Base-by-base conservation (phyloP, 2,888 invertebrate species). In the Heliconius erato region DNA sequence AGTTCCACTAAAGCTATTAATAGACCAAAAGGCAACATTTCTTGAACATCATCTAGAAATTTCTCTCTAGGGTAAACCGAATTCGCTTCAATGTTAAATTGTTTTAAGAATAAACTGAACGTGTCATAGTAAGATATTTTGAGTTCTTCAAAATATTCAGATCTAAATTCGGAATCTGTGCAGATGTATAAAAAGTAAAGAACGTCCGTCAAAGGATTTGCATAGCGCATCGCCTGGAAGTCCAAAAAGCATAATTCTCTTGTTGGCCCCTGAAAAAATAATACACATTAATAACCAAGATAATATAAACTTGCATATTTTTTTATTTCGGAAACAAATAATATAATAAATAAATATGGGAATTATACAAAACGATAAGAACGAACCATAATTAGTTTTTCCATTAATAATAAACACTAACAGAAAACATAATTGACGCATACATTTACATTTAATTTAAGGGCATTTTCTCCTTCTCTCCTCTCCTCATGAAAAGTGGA, bases 151-250 rank as follows among this genome's bases (percentile, higher is more conserved):
- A 93, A 89, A 85, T 94, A 84, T 84, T 91, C 85, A 82, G 88
- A 88, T 91, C 95, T 91, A 84, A 94, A 95, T 83, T 87, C 84
- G 2, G 94, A 91, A 49, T 93, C 92, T 0, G 95, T 95, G 80
- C 93, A 91, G 3, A 94, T 86, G 80, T 91, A 94, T 63, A 94
- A 76, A 63, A 95, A 95, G 82, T 93, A 91, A 23, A 93, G 85
- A 0, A 95, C 88, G 78, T 95, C 95, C 0, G 91, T 93, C 1
- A 90, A 88, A n/a, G 95, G 95, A 83, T 89, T 92, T 0, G 93
- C 90, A 80, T 92, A 94, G 3, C 95, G 89, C 90, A 94, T 91
- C 7, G 92, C 91, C 92, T 96, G 95, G 79, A 92, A 95, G 84
- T 95, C 95, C 76, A 95, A 87, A 81, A 95, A 93, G 78, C 94